Base-by-base conservation (phyloP, 2,797 vertebrate species). In the Argya squamiceps region DNA sequence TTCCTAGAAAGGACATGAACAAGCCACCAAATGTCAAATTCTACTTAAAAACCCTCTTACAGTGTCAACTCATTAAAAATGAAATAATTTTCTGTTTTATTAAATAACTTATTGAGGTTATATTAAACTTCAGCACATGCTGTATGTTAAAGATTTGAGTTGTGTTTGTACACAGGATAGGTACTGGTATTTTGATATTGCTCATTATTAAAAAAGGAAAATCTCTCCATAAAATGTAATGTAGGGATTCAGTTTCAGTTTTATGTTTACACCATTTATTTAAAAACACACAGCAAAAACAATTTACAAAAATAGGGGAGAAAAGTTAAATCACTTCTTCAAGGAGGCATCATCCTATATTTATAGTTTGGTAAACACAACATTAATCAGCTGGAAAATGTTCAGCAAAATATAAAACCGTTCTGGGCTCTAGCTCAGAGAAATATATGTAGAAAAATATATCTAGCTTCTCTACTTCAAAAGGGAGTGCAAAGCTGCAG, bases 371-470 rank as follows among this genome's bases (percentile, higher is more conserved):
- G 79, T 94, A 92, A 96, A 95, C 82, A 93, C 53, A 94, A 52
- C 60, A 95, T 94, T 97, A 96, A 97, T 96, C 95, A 94, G 82
- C 79, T 96, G 92, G 92, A 89, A 97, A 97, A 80, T 37, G 55
- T 94, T 94, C 85, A 80, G 84, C 36, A 71, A 89, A 96, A 87
- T 84, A 93, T 86, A 76, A 92, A 96, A 93, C 83, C 0, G 3
- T 92, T 93, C 76, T 34, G 71, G 80, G 88, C 93, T 88, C 83
- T 50, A 90, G 92, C 92, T 95, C 92, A 91, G 85, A 91, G 85
- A 91, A 96, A 82, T 96, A 91, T 87, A 94, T 3, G 41, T 84
- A 90, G 85, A 79, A 92, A 88, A 95, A 94, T 96, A 84, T 90
- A 96, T 94, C 91, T 93, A 41, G 52, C 44, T 81, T 79, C 93